Percentiles rank a stretch among this genome's conserved stretches.
phyloP scores from a whole-genome alignment of 2,888 invertebrate genomes.

The Phyto melanocephala region DNA sequence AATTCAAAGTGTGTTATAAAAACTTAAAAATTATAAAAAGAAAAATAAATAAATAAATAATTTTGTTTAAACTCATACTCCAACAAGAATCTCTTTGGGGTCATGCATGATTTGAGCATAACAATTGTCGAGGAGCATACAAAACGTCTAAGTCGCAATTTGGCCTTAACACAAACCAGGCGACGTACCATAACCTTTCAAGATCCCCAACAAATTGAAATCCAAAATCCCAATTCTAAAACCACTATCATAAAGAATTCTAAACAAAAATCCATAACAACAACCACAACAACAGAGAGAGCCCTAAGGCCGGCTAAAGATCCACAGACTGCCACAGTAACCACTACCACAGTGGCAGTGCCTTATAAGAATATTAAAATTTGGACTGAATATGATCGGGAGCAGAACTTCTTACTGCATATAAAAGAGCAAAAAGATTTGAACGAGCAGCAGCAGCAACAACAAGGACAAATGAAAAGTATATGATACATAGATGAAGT shows the following conservation, averaged over 20 bases:
- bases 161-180: conserved; percentile 65
- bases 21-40: not conserved
- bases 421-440: conserved; percentile 57
- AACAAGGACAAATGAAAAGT: conserved; percentile 27
- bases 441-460: not conserved
- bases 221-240: conserved; percentile 30
- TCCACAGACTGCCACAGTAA: conserved; percentile 42
- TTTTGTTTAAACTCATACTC: not conserved
- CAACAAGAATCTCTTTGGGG: conserved; percentile 7
- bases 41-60: not conserved
- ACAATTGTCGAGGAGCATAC: conserved; percentile 68
- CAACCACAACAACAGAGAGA: conserved; percentile 52
- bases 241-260: conserved; percentile 53
- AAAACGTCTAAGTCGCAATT: conserved; percentile 66
- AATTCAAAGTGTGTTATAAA: not conserved
- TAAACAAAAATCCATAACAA: conserved; percentile 48
- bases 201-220: conserved; percentile 55
- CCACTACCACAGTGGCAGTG: conserved; percentile 61
- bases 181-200: conserved; percentile 67
- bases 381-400: conserved; percentile 64
- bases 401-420: conserved; percentile 60
- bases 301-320: conserved; percentile 47
- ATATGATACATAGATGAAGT: conserved; percentile 63
- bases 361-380: conserved; percentile 64
- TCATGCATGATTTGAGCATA: conserved; percentile 67